Evolutionary conservation across 2,797 vertebrate species (phyloP).

Genomic region (Pangasius mekongensis): DNA sequence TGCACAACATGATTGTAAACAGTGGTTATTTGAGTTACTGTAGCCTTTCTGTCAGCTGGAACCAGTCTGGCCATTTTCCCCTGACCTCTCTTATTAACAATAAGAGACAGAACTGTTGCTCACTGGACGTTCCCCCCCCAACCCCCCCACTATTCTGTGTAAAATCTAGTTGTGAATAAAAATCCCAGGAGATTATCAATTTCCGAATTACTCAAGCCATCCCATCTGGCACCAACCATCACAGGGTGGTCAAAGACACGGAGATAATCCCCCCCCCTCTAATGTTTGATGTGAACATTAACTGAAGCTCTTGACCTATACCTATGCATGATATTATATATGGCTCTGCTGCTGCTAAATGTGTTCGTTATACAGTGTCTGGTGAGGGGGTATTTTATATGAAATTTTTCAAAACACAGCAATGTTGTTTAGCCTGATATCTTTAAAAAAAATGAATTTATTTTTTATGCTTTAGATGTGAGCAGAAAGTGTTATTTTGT

Average conservation of each 20-base stretch:
- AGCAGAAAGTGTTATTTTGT: neutral
- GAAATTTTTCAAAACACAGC: neutral
- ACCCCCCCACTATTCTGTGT: too few relatives aligned
- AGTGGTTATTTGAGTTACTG: neutral
- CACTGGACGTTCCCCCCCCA: too few relatives aligned
- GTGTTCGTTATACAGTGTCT: neutral
- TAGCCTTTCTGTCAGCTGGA: neutral
- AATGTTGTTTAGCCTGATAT: neutral
- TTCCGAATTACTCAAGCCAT: neutral
- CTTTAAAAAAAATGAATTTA: neutral
- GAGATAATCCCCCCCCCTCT: neutral
- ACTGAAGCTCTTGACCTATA: neutral
- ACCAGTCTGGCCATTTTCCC: neutral
- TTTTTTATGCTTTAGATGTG: neutral
- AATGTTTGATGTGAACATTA: neutral
- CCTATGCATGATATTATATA: neutral
- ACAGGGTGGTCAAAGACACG: neutral
- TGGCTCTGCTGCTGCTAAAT: neutral
- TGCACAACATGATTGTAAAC: neutral
- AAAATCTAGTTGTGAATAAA: neutral
- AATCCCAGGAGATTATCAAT: neutral
- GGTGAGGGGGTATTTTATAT: neutral
- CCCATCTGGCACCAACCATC: neutral
- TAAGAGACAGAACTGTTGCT: neutral
- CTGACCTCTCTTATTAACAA: neutral